Evolutionary conservation across 2,888 invertebrate genomes (phyloP), one percentile per base, ranked within the genome.

Genomic region (Teleiodes luculella): DNA sequence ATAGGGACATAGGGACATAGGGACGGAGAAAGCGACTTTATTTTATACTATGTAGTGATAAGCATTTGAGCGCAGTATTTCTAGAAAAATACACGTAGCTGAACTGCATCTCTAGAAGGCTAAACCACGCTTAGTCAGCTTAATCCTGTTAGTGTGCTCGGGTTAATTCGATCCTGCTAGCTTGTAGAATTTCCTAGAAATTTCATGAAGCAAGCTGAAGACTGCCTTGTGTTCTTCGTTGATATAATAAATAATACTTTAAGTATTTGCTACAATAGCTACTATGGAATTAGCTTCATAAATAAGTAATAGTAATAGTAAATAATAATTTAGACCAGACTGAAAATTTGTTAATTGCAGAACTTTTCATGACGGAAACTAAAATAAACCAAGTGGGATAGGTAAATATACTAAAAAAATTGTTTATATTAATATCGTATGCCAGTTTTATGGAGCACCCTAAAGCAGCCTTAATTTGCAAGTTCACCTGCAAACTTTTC

Each of bases 81-180:
- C 33, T 3, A 41, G 39, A 41, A 41, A 41, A 11, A 41, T 8
- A 18, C 11, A 10, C 18, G 18, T 36, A 14, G 10, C 39, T 41
- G 8, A 53, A 55, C 47, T 48, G 53, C 53, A 54, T 41, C 46
- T 52, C 52, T 18, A 36, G 24, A 41, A 41, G 39, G 39, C 39
- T 18, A 20, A 30, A 35, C 47, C 54, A 31, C 28, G 43, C 45
- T 41, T 18, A 47, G 39, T 52, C 35, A 57, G 55, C 55, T 55
- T 55, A 59, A 59, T 56, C 60, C 53, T 53, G 57, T 60, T 60
- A 60, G 35, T 37, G 16, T 11, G 39, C 39, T 11, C 45, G 56
- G 39, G 54, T 56, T 55, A 55, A 54, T 41, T 41, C 39, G 39
- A 20, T 20, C 39, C 18, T 10, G 39, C 39, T 41, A 41, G 39